Conservation (phyloP, 2,888 invertebrate genomes). For the Chrysopilus asiliformis region DNA sequence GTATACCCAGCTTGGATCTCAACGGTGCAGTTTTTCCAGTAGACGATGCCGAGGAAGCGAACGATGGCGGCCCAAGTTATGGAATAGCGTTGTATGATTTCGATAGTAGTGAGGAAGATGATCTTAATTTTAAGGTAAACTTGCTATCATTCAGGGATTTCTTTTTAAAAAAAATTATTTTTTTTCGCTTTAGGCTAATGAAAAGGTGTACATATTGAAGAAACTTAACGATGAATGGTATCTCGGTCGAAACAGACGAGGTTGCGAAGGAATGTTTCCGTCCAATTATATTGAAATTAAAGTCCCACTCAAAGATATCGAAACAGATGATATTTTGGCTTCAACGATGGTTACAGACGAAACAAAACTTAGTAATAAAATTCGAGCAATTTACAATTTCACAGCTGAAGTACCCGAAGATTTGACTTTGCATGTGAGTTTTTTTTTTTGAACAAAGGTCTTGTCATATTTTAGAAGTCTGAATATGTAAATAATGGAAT, state of each 20-base stretch:
- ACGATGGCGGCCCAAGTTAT: slow-evolving; percentile 42
- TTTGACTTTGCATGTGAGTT: slow-evolving; percentile 41
- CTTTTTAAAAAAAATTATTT: slow-evolving; percentile 6
- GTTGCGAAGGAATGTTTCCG: slow-evolving; percentile 70
- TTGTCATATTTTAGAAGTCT: too few species aligned
- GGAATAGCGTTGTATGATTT: slow-evolving; percentile 72
- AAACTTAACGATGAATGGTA: slow-evolving; percentile 69
- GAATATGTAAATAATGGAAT: too few species aligned
- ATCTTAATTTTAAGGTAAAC: slow-evolving; percentile 62
- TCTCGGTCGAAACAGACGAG: slow-evolving; percentile 51
- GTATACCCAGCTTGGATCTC: too few species aligned
- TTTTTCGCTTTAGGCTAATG: slow-evolving; percentile 46
- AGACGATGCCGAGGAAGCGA: slow-evolving; percentile 27
- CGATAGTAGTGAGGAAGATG: slow-evolving; percentile 56
- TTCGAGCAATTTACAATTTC: slow-evolving; percentile 62
- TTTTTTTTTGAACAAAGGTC: too few species aligned
- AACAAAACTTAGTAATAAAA: slow-evolving; percentile 32
- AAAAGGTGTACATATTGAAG: slow-evolving; percentile 55
- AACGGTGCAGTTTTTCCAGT: too few species aligned
- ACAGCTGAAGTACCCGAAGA: slow-evolving; percentile 46
- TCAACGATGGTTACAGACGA: too few species aligned
- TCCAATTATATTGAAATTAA: slow-evolving; percentile 63
- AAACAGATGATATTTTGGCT: neutral
- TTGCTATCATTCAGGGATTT: neutral
- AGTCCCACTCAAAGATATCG: slow-evolving; percentile 44